A percentile compares a stretch with the other conserved stretches of the same genome.
phyloP scores from a whole-genome alignment of 2,113 vertebrate genomes.

The Pollimyrus isidori region DNA sequence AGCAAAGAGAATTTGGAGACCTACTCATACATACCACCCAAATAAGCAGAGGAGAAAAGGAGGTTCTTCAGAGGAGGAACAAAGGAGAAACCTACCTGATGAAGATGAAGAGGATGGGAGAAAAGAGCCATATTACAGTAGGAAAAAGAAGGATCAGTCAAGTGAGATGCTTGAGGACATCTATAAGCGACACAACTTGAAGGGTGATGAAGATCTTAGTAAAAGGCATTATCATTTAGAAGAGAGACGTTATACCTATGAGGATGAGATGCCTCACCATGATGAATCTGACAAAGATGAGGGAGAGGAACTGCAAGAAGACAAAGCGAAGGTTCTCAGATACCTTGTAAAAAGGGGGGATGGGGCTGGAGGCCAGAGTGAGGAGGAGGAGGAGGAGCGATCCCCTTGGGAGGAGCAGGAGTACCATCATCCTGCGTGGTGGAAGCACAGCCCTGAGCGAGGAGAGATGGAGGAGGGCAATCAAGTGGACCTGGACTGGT shows the following conservation, averaged over 20 bases:
- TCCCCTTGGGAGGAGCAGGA: constrained; percentile 54
- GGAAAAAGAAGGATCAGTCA: constrained; percentile 29
- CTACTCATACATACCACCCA: constrained; percentile 13
- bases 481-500: constrained; percentile 49
- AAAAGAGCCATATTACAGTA: neutral
- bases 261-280: constrained; percentile 29
- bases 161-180: constrained; percentile 29
- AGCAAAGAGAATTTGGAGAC: constrained; percentile 25
- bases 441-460: constrained; percentile 49
- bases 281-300: constrained; percentile 6
- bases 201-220: constrained; percentile 38
- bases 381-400: constrained; percentile 45
- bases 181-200: constrained; percentile 28
- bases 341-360: constrained; percentile 42
- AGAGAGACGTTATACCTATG: constrained; percentile 20
- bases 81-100: constrained; percentile 11
- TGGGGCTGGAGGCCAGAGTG: constrained; percentile 23
- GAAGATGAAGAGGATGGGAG: constrained; percentile 28
- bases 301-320: constrained; percentile 26
- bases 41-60: constrained; percentile 21
- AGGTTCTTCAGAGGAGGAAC: constrained; percentile 15
- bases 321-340: constrained; percentile 43
- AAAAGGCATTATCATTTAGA: constrained; percentile 41
- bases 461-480: constrained; percentile 47
- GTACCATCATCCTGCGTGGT: constrained; percentile 69